Percentiles rank a stretch among this genome's conserved stretches.
Conservation (phyloP, 1,140 invertebrate species). For the Scaptomyza graminum region DNA sequence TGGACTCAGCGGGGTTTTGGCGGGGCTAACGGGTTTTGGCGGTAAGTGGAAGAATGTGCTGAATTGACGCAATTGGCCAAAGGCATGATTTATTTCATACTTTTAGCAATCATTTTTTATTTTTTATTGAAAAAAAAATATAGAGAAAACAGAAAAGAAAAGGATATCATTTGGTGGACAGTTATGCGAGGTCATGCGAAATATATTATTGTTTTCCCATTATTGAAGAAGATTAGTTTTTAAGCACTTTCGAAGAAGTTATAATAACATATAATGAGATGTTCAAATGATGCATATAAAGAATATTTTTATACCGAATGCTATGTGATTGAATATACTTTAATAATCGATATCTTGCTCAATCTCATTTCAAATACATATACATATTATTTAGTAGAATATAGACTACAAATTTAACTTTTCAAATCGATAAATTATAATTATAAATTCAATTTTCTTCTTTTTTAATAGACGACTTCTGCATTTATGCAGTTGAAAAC, state of each 20-base stretch:
- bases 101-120: conserved; percentile 22
- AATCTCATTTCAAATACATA: no score
- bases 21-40: background rate
- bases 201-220: background rate
- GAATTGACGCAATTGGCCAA: conserved; percentile 81
- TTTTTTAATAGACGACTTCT: no score
- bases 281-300: no score
- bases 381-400: no score
- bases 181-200: conserved; percentile 6
- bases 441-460: no score
- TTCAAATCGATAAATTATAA: no score
- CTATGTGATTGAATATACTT: no score
- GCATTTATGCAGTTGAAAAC: no score
- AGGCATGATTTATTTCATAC: conserved; percentile 75
- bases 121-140: conserved; percentile 23
- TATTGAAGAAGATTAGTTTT: background rate
- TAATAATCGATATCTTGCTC: no score
- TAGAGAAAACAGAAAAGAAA: background rate
- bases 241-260: background rate
- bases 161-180: conserved; percentile 34
- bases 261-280: no score
- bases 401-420: no score
- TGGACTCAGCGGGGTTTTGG: background rate
- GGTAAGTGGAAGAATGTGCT: conserved; percentile 61
- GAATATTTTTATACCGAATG: no score